phyloP scores from a whole-genome alignment of 2,113 vertebrate species.

The Misgurnus anguillicaudatus region DNA sequence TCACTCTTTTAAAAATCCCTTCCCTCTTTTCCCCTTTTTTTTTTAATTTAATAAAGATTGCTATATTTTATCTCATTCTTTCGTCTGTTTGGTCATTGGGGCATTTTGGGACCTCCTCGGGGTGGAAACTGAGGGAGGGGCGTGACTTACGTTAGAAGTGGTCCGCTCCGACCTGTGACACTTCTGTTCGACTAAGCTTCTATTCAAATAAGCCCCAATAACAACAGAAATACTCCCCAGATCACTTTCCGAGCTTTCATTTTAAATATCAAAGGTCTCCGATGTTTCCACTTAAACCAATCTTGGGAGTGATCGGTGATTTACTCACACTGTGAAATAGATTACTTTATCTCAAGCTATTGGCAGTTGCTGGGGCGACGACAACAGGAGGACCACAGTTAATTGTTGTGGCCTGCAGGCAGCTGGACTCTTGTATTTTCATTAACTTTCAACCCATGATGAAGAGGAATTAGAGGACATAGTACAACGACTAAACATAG shows the following conservation, averaged over 20 bases:
- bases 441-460: constrained; percentile 46
- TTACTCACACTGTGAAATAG: constrained; percentile 28
- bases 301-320: constrained; percentile 29
- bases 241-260: not conserved
- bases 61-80: too few species aligned
- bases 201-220: not conserved
- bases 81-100: too few species aligned
- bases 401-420: constrained; percentile 43
- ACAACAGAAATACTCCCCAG: not conserved
- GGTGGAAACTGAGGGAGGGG: too few species aligned
- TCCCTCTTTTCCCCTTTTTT: too few species aligned
- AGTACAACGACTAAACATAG: constrained; percentile 38
- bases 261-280: constrained; percentile 9
- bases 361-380: constrained; percentile 41
- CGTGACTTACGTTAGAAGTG: too few species aligned
- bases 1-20: too few species aligned
- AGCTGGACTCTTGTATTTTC: constrained; percentile 38
- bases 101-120: too few species aligned
- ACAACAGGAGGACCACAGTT: constrained; percentile 37
- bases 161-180: too few species aligned
- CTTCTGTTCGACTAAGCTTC: constrained; percentile 7
- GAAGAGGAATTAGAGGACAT: constrained; percentile 39
- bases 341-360: constrained; percentile 33
- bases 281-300: not conserved
- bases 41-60: too few species aligned